Conservation (phyloP, 2,797 vertebrate species). For the Paratrypauchen microcephalus region DNA sequence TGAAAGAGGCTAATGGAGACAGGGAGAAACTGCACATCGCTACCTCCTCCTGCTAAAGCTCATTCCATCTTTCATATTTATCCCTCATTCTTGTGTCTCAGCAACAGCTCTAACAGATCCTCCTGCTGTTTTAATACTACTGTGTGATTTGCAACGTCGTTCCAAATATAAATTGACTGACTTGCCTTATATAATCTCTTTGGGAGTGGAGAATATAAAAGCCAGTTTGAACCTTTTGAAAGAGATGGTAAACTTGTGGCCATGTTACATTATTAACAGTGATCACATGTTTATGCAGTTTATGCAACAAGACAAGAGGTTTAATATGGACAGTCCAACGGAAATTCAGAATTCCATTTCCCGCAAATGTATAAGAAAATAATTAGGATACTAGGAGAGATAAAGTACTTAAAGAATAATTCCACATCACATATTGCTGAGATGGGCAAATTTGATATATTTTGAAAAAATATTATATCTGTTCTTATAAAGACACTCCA, state of each 20-base stretch:
- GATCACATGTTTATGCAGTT: neutral
- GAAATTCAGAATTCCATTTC: too few relatives aligned
- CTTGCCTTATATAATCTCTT: neutral
- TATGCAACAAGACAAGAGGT: neutral
- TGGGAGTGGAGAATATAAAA: neutral
- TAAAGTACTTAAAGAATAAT: neutral
- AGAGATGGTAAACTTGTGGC: too few relatives aligned
- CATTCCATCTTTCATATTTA: slow-evolving; percentile 28
- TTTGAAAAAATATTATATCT: neutral
- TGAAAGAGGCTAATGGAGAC: slow-evolving; percentile 47
- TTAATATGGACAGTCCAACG: neutral
- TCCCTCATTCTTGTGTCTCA: slow-evolving; percentile 30
- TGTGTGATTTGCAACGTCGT: slow-evolving; percentile 22
- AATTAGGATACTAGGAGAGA: neutral
- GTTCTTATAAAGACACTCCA: too few relatives aligned
- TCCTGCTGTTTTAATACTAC: slow-evolving; percentile 28
- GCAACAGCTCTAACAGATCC: slow-evolving; percentile 11
- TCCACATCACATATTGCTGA: neutral
- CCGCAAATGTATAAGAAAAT: neutral
- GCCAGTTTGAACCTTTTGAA: too few relatives aligned
- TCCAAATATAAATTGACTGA: slow-evolving; percentile 28
- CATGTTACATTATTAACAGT: too few relatives aligned
- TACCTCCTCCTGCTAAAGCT: slow-evolving; percentile 22
- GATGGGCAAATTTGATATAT: neutral
- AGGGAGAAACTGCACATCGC: slow-evolving; percentile 26